Percentiles rank a stretch among this genome's conserved stretches.
Evolutionary conservation across 2,888 invertebrate genomes (phyloP).

Genomic region (Pollenia angustigena): DNA sequence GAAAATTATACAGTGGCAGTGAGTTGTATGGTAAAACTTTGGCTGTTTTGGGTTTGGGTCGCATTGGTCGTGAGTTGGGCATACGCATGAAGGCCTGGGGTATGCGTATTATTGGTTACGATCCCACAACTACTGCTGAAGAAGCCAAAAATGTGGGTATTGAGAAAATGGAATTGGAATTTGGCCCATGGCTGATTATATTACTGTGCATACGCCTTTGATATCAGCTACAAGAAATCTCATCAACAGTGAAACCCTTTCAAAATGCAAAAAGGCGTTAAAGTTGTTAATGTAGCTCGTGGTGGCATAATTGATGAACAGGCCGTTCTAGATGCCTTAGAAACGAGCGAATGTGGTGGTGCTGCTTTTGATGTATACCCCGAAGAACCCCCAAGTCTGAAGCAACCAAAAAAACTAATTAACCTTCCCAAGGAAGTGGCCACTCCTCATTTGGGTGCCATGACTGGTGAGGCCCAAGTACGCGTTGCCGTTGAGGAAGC

Average conservation of each 20-base stretch:
- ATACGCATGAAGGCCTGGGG: slow-evolving; percentile 97
- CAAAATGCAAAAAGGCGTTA: slow-evolving; percentile 93
- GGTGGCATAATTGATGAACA: slow-evolving; percentile 97
- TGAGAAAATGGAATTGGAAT: slow-evolving; percentile 93
- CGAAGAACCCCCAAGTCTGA: slow-evolving; percentile 92
- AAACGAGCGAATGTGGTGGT: slow-evolving; percentile 93
- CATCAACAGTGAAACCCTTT: slow-evolving; percentile 90
- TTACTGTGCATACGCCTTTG: slow-evolving; percentile 98
- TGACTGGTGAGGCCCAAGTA: slow-evolving; percentile 96
- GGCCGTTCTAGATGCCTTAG: slow-evolving; percentile 92
- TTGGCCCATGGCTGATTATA: slow-evolving; percentile 97
- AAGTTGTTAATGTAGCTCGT: slow-evolving; percentile 96
- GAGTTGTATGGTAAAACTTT: slow-evolving; percentile 96
- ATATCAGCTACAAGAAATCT: slow-evolving; percentile 96
- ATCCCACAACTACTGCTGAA: slow-evolving; percentile 93
- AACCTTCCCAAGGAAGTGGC: slow-evolving; percentile 94
- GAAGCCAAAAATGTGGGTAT: slow-evolving; percentile 91
- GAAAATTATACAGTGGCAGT: slow-evolving; percentile 93
- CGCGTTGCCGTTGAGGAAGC: slow-evolving; percentile 98
- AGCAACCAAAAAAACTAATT: slow-evolving; percentile 91
- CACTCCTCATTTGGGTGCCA: slow-evolving; percentile 98
- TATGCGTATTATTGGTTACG: slow-evolving; percentile 98
- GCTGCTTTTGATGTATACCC: slow-evolving; percentile 97
- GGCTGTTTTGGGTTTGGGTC: slow-evolving; percentile 96
- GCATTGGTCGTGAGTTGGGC: slow-evolving; percentile 98